Base-by-base conservation (phyloP, 1,140 invertebrate genomes). In the Halotydeus destructor region DNA sequence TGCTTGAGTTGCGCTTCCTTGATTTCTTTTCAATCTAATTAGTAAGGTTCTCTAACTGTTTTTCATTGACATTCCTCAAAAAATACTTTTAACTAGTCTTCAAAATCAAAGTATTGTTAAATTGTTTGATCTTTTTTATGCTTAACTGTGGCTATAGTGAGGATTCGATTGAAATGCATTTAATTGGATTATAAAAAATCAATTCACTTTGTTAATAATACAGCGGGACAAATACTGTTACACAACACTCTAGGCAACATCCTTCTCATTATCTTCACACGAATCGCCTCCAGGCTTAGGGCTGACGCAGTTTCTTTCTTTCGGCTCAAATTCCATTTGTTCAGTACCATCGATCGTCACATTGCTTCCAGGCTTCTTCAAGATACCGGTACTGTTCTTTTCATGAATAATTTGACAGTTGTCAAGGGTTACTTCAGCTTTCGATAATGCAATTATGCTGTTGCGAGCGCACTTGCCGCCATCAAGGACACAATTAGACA, bases 401-500 rank as follows among this genome's bases (percentile, higher is more conserved):
- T 38, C 23, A 38, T 24, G 5, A 24, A 21, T 24, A 6, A 38
- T 38, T 23, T 38, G 4, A 14, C 37, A 38, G 6, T 38, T 38
- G 6, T 38, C 37, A 8, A 38, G 5, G n/a, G n/a, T 24, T 12
- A 38, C 37, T 21, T 38, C 25, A 5, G 37, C 37, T 38, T 24
- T 18, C 5, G 37, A 38, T 9, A 38, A 24, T 23, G 22, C 23
- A 5, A 23, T 38, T 23, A 38, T 23, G 5, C n/a, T 14, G 22
- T 38, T 38, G 21, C 23, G 21, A 4, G 37, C 14, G 8, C 21
- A 23, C 11, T 24, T 8, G 5, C 5, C 23, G 21, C 42, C 34
- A n/a, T 49, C 40, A 27, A 49, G 21, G n/a, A 45, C 32, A 27
- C 47, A 49, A 26, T 42, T 30, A 5, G 36, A 36, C 2, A 51